Evolutionary conservation across 2,888 invertebrate species (phyloP).

Genomic region (Cephus runcator): DNA sequence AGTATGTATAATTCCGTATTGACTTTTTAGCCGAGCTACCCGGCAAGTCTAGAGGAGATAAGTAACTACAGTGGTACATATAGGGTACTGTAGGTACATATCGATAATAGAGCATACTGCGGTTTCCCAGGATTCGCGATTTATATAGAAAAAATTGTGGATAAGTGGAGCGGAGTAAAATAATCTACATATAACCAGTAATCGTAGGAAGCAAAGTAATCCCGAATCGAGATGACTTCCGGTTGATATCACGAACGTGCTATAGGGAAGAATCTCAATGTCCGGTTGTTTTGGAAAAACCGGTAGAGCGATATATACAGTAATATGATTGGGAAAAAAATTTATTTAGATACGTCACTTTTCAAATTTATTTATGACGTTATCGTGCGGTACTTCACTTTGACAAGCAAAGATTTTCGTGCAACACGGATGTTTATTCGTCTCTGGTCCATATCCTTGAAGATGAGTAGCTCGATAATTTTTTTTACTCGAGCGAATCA

Average conservation of each 20-base stretch:
- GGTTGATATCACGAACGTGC: neutral
- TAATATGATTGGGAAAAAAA: neutral
- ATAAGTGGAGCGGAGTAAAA: neutral
- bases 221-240: neutral
- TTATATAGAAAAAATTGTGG: neutral
- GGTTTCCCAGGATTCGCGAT: neutral
- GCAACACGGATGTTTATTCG: neutral
- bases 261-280: too few relatives aligned
- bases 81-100: neutral
- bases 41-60: neutral
- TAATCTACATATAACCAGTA: neutral
- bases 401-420: too few relatives aligned
- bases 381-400: too few relatives aligned
- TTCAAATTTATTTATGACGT: too few relatives aligned
- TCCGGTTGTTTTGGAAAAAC: too few relatives aligned
- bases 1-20: neutral
- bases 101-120: neutral
- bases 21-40: neutral
- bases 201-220: neutral
- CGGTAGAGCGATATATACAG: neutral
- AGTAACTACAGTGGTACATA: neutral
- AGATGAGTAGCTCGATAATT: too few relatives aligned
- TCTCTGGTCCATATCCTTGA: neutral
- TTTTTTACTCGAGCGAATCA: neutral
- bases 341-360: too few relatives aligned